Base-by-base conservation (phyloP, 2,797 vertebrate genomes). In the Buceros bicornis region DNA sequence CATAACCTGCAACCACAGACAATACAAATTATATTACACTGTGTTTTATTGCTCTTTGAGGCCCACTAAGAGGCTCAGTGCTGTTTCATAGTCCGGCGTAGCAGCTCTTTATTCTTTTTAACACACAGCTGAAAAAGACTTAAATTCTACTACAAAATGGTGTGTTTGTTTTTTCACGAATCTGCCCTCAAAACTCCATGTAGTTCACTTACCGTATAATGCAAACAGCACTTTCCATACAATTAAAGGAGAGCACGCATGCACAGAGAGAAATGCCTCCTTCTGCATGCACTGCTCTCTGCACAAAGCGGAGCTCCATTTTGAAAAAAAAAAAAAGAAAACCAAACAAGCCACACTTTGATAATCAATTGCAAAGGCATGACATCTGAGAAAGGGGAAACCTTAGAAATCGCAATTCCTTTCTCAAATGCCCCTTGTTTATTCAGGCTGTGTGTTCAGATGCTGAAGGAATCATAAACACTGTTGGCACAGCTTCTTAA, bases 1-100 rank as follows among this genome's bases (percentile, higher is more conserved):
- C 96, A 90, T 94, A 97, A 97, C 97, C 97, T 97, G 94, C 94
- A 97, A 94, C 97, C 95, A 95, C 96, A 98, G 97, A 97, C 97
- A 97, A 96, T 97, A 96, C 97, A 97, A 97, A 97, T 97, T 96
- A 95, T 96, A 96, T 90, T 91, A 88, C 95, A 67, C 76, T 26
- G 80, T 95, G 79, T 87, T 97, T 97, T 92, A 96, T 79, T 77
- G 94, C 88, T 90, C 16, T 94, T 91, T 74, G 93, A 96, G 95
- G 95, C 94, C 69, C 58, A 80, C 48, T 78, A 90, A 92, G 88
- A 89, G 67, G 69, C 80, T 95, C 87, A 58, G 69, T 56, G 67
- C 76, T 43, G 61, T 83, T 89, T 90, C 79, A 61, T 37, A 87
- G 89, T 88, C 60, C 74, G 79, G 67, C 84, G 73, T 24, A 61